Percentiles rank a stretch among this genome's conserved stretches.
Conservation (phyloP, 92 coral and sea anemone genomes). For the Zoanthus gigantus region DNA sequence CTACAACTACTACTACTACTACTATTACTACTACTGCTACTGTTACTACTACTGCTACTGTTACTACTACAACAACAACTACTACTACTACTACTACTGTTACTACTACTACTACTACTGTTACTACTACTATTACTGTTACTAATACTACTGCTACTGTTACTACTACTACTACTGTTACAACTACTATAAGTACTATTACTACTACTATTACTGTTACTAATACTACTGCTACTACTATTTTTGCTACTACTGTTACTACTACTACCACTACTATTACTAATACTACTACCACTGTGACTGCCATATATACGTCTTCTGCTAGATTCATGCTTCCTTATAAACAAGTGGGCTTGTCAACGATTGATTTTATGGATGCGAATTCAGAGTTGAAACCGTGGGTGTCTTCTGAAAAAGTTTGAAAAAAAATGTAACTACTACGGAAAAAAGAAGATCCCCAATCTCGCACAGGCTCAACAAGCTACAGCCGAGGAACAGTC, state of each 20-base stretch:
- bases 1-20: neutral
- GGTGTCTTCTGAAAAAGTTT: neutral
- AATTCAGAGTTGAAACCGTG: neutral
- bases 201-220: neutral
- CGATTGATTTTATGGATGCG: neutral
- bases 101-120: neutral
- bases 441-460: neutral
- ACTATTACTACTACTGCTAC: neutral
- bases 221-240: neutral
- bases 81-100: neutral
- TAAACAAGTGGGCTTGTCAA: neutral
- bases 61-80: neutral
- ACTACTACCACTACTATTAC: neutral
- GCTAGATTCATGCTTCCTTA: neutral
- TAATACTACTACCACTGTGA: neutral
- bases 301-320: neutral
- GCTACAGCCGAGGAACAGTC: constrained; percentile 27
- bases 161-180: neutral
- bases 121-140: neutral
- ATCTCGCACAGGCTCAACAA: neutral
- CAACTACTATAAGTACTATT: neutral
- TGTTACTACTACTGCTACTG: neutral
- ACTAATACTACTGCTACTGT: neutral
- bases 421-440: neutral
- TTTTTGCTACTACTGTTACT: neutral